Evolutionary conservation across 2,113 vertebrate species (phyloP), one percentile per base, ranked within the genome.

Genomic region (Aythya baeri): DNA sequence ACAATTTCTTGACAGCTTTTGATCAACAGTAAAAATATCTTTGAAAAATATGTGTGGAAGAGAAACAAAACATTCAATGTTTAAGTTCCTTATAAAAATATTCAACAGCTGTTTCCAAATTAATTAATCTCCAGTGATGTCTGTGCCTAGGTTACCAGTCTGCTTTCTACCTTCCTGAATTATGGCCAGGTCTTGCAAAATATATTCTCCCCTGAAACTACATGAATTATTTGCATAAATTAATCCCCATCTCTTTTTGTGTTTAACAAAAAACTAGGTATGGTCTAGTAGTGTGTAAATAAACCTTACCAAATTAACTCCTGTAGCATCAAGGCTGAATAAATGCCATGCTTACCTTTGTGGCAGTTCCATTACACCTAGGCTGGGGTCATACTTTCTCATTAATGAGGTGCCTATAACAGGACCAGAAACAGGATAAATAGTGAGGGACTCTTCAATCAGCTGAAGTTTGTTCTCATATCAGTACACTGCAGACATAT

Each of bases 401-500:
- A 0, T 92, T 94, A 96, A 95, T 43, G 63, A 90, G 57, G n/a
- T 86, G 61, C 22, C 88, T 80, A 20, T 9, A 83, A 81, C 1
- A 3, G 36, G 46, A 20, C 34, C 43, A 65, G 81, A 81, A 91
- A 9, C 32, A 83, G 76, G 61, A 88, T 83, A 86, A 95, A 95
- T 59, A 83, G 83, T 31, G 23, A 86, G 57, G 41, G 36, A 59
- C 44, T 88, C 86, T 93, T 93, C 91, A 88, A 75, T 91, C 76
- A 97, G 81, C 46, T 86, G 80, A 91, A 86, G 88, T 88, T 94
- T 75, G 61, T 82, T 92, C 77, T 89, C 66, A 44, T 94, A 96
- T 96, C 92, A 91, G 89, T 75, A 76, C 77, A 57, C 70, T 72
- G 92, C 95, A 96, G 92, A 59, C 86, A 72, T 54, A 78, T 43